phyloP scores from a whole-genome alignment of 2,797 vertebrate species.

The Gallinago solitaria region DNA sequence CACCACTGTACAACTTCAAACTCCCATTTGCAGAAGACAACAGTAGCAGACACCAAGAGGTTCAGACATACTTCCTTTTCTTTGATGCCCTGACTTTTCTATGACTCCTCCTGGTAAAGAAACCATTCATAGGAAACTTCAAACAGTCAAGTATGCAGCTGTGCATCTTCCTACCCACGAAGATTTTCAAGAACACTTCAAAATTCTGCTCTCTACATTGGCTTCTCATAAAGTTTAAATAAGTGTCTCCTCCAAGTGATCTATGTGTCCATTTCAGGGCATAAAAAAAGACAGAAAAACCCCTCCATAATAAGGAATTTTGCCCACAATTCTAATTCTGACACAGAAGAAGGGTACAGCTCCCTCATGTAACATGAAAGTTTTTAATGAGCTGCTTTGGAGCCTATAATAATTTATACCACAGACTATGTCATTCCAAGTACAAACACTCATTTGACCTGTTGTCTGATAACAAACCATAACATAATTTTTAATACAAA shows the following conservation, averaged over 20 bases:
- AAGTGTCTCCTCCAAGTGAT: background rate
- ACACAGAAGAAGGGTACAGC: background rate
- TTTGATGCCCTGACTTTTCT: background rate
- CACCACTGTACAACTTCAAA: background rate
- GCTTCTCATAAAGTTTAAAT: background rate
- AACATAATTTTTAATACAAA: slow-evolving; percentile 18
- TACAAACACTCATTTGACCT: slow-evolving; percentile 16
- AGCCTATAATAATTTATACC: slow-evolving; percentile 15
- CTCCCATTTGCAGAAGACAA: background rate
- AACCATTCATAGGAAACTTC: background rate
- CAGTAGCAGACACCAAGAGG: background rate
- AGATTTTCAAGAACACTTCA: background rate
- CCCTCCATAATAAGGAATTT: background rate
- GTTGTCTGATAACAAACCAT: background rate
- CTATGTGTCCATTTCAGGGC: background rate
- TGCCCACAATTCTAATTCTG: background rate
- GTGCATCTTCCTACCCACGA: background rate
- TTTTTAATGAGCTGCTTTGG: background rate
- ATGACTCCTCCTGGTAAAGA: background rate
- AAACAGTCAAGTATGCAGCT: background rate
- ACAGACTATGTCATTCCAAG: background rate
- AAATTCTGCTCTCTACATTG: background rate
- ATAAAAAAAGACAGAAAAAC: background rate
- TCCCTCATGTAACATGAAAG: background rate
- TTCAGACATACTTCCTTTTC: background rate